Conservation (phyloP, 2,113 vertebrate species). For the Nesogale talazaci region DNA sequence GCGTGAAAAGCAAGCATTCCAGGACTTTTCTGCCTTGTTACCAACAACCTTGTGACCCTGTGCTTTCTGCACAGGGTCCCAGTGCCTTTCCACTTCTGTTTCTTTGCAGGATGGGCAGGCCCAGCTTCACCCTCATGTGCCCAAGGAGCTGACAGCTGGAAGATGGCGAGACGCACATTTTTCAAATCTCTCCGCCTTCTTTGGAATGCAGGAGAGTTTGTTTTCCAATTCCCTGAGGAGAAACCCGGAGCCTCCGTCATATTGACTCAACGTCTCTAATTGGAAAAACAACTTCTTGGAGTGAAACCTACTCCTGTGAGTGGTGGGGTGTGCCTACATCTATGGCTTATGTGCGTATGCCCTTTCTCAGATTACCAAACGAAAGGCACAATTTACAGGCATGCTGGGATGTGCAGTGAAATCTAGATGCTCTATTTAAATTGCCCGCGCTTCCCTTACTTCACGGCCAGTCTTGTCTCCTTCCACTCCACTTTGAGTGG, state of each 20-base stretch:
- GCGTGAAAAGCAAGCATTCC: neutral
- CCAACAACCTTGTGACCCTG: neutral
- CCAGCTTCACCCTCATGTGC: neutral
- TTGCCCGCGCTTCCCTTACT: neutral
- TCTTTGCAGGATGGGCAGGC: neutral
- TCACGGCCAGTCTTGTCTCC: neutral
- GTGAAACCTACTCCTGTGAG: neutral
- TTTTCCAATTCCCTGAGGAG: neutral
- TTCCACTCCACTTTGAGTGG: neutral
- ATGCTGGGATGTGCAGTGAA: neutral
- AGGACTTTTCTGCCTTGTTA: neutral
- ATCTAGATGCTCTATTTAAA: neutral
- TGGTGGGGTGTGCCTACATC: neutral
- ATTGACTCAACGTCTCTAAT: constrained; percentile 5
- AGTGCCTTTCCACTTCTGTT: constrained; percentile 19
- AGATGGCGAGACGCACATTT: neutral
- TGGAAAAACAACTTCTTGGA: constrained; percentile 2
- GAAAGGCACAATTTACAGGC: neutral
- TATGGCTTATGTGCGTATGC: neutral
- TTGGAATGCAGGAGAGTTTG: neutral
- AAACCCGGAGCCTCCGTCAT: constrained; percentile 14
- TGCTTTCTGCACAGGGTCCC: constrained; percentile 32
- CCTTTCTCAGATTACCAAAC: neutral
- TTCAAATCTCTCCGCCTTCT: constrained; percentile 26
- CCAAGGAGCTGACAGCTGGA: neutral